A percentile compares a stretch with the other conserved stretches of the same genome.
These are phyloP conservation scores for Potamarius usumacintae DNA, from an alignment of 2,113 vertebrate genomes.

Conservation along the genomic window DNA sequence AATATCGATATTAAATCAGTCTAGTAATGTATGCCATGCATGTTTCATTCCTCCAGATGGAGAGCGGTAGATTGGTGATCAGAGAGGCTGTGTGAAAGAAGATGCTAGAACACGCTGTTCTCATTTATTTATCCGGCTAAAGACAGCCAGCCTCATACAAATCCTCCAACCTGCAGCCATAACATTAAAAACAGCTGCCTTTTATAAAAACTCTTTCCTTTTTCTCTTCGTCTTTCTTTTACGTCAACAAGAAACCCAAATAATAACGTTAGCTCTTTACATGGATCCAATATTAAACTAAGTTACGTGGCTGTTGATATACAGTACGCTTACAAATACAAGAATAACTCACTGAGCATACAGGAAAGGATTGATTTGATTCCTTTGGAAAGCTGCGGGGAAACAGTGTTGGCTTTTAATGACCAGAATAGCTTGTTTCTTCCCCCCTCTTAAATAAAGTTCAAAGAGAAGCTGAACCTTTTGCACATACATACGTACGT, in stretches of 20 bases:
- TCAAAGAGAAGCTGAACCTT: neutral
- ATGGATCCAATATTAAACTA: slow-evolving; percentile 3
- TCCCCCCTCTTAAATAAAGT: neutral
- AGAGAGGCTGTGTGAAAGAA: neutral
- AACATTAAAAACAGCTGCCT: slow-evolving; percentile 40
- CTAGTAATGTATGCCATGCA: neutral
- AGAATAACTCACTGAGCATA: neutral
- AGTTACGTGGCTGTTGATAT: neutral
- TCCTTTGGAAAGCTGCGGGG: slow-evolving; percentile 14
- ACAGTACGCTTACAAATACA: neutral
- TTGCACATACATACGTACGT: neutral
- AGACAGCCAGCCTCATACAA: slow-evolving; percentile 2
- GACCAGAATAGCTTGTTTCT: slow-evolving; percentile 15
- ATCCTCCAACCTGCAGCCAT: slow-evolving; percentile 22
- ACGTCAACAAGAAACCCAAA: slow-evolving; percentile 25
- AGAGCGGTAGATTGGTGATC: neutral
- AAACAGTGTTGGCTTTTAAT: slow-evolving; percentile 26
- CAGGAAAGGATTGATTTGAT: neutral
- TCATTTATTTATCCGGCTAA: slow-evolving; percentile 27
- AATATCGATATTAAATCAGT: neutral
- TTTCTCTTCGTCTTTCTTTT: neutral
- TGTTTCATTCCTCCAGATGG: neutral
- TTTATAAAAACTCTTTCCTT: neutral
- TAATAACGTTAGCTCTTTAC: slow-evolving; percentile 10
- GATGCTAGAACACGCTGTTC: slow-evolving; percentile 23